A percentile compares a stretch with the other conserved stretches of the same genome.
These are phyloP conservation scores for Helicoverpa zea DNA, from an alignment of 1,140 invertebrate species.

Conservation along the genomic window DNA sequence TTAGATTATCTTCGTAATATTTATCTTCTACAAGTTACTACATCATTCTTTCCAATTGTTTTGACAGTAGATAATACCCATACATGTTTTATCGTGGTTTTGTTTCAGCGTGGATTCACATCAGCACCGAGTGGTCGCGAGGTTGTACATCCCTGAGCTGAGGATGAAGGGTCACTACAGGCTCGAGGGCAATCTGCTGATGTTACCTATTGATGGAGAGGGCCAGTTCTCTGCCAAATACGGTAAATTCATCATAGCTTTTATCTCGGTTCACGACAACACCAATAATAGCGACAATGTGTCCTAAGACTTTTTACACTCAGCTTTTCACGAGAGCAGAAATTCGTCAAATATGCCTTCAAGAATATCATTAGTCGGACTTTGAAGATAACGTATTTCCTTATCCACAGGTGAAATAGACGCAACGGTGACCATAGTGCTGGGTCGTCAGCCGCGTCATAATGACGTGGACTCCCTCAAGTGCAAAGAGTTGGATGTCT, in stretches of 20 bases:
- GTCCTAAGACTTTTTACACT: too few species aligned
- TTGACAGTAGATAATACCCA: too few species aligned
- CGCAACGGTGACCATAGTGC: conserved; percentile 87
- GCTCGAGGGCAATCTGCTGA: conserved; percentile 80
- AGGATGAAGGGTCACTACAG: conserved; percentile 83
- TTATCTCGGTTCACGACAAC: too few species aligned
- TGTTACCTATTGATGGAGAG: conserved; percentile 80
- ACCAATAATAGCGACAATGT: too few species aligned
- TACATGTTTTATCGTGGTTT: too few species aligned
- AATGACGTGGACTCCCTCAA: conserved; percentile 86
- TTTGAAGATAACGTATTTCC: not conserved
- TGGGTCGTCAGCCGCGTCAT: conserved; percentile 81
- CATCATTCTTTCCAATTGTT: too few species aligned
- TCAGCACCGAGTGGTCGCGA: conserved; percentile 73
- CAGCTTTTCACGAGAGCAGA: too few species aligned
- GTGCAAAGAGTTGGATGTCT: conserved; percentile 88
- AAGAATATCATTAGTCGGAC: too few species aligned
- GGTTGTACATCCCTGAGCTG: conserved; percentile 79
- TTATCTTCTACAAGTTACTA: too few species aligned
- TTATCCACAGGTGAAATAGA: conserved; percentile 89
- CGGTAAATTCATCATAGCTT: conserved; percentile 56
- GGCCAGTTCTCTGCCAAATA: conserved; percentile 79
- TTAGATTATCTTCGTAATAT: too few species aligned
- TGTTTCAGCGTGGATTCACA: conserved; percentile 75
- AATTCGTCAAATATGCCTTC: too few species aligned